Conservation (phyloP, 2,888 invertebrate species). For the Eupithecia subumbrata region DNA sequence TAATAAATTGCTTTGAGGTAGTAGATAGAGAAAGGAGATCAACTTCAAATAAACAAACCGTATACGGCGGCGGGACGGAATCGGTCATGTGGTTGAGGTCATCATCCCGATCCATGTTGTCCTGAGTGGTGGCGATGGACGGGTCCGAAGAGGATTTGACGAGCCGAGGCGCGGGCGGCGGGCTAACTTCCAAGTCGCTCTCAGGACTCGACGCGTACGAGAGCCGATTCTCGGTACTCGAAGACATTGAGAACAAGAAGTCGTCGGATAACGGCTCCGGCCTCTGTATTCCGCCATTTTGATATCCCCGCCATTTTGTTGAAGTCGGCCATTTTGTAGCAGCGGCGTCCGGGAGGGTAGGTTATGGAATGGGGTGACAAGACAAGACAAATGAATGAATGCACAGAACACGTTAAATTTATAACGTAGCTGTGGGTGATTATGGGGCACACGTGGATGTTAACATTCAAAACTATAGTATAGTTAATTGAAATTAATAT, state of each 20-base stretch:
- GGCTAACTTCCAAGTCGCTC: slow-evolving; percentile 91
- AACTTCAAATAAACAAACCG: slow-evolving; percentile 83
- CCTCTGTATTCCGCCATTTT: slow-evolving; percentile 86
- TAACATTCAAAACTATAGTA: slow-evolving; percentile 54
- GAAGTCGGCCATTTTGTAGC: slow-evolving; percentile 64
- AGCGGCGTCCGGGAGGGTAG: slow-evolving; percentile 75
- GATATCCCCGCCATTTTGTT: slow-evolving; percentile 56
- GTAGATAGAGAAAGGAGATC: no score
- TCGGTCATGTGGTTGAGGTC: slow-evolving; percentile 83
- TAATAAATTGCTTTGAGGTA: no score
- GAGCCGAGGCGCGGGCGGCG: slow-evolving; percentile 91
- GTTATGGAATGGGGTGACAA: slow-evolving; percentile 83
- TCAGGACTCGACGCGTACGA: slow-evolving; percentile 98
- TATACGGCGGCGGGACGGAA: slow-evolving; percentile 93
- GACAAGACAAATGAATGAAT: slow-evolving; percentile 84
- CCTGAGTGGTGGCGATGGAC: slow-evolving; percentile 96
- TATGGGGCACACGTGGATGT: slow-evolving; percentile 69
- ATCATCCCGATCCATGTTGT: slow-evolving; percentile 89
- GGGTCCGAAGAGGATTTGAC: slow-evolving; percentile 96
- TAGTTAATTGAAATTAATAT: neutral
- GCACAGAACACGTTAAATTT: slow-evolving; percentile 70
- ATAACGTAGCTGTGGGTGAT: slow-evolving; percentile 77
- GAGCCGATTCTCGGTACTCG: slow-evolving; percentile 89
- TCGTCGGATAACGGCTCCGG: slow-evolving; percentile 98
- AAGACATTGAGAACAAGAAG: slow-evolving; percentile 99